Percentiles rank a stretch among this genome's conserved stretches.
Evolutionary conservation across 1,140 invertebrate species (phyloP).

Genomic region (Paraescarpia echinospica): DNA sequence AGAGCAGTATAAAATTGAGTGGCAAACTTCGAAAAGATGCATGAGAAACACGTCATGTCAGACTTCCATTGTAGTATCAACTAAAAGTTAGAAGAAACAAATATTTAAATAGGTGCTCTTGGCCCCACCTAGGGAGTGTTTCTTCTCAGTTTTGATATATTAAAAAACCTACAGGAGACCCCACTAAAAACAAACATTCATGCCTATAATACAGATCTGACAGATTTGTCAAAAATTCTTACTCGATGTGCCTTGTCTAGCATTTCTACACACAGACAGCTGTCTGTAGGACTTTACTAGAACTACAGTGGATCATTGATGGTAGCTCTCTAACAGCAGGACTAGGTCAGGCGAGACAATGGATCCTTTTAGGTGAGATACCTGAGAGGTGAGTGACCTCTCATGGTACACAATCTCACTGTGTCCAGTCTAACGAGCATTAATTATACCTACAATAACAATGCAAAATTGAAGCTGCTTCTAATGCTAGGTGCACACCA

Average conservation of each 20-base stretch:
- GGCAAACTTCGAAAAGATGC: too few species aligned
- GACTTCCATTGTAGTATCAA: too few species aligned
- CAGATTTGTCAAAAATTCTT: not conserved
- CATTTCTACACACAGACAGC: not conserved
- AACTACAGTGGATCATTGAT: not conserved
- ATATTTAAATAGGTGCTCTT: too few species aligned
- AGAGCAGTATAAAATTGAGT: too few species aligned
- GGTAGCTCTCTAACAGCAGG: not conserved
- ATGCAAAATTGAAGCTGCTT: not conserved
- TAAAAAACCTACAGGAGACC: not conserved
- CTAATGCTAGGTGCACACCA: too few species aligned
- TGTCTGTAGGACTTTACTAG: not conserved
- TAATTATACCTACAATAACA: not conserved
- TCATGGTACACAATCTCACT: too few species aligned
- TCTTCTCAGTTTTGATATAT: not conserved
- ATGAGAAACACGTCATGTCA: too few species aligned
- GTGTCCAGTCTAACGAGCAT: not conserved
- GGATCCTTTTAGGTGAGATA: not conserved
- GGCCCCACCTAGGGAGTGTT: not conserved
- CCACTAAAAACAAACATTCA: not conserved
- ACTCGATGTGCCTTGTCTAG: not conserved
- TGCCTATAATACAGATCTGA: not conserved
- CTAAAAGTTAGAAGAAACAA: too few species aligned
- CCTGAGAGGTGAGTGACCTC: not conserved
- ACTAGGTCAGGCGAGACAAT: not conserved